Conservation (phyloP, 2,888 invertebrate species). For the Galerucella calmariensis region DNA sequence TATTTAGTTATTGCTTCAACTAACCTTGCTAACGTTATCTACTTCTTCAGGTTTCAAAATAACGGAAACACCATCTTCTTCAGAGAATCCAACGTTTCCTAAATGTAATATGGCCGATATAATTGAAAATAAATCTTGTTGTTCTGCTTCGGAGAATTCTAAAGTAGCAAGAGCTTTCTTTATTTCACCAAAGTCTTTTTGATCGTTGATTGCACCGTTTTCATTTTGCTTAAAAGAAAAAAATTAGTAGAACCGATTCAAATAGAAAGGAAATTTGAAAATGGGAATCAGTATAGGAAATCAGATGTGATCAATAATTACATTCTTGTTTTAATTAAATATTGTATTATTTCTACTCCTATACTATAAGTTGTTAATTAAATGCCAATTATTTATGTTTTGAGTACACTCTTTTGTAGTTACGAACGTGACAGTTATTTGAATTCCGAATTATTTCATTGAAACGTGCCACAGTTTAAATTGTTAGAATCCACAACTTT, state of each 20-base stretch:
- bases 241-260: neutral
- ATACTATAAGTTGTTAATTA: no score
- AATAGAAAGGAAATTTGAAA: neutral
- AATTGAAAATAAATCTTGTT: conserved; percentile 81
- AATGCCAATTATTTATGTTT: no score
- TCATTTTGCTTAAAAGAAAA: conserved; percentile 64
- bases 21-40: conserved; percentile 76
- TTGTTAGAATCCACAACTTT: no score
- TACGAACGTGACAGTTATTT: no score
- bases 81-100: conserved; percentile 85
- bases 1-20: conserved; percentile 34
- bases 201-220: conserved; percentile 71
- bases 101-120: conserved; percentile 87
- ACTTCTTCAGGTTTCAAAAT: conserved; percentile 75
- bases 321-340: no score
- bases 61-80: conserved; percentile 77
- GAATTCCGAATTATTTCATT: no score
- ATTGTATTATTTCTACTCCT: no score
- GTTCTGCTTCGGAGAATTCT: conserved; percentile 78
- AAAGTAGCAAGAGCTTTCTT: conserved; percentile 81
- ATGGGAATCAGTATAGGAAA: no score
- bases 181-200: conserved; percentile 75
- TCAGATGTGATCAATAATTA: no score
- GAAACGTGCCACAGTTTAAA: no score
- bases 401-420: no score